Percentiles rank a stretch among this genome's conserved stretches.
Evolutionary conservation across 2,797 vertebrate species (phyloP).

Genomic region (Macroramphosus scolopax): DNA sequence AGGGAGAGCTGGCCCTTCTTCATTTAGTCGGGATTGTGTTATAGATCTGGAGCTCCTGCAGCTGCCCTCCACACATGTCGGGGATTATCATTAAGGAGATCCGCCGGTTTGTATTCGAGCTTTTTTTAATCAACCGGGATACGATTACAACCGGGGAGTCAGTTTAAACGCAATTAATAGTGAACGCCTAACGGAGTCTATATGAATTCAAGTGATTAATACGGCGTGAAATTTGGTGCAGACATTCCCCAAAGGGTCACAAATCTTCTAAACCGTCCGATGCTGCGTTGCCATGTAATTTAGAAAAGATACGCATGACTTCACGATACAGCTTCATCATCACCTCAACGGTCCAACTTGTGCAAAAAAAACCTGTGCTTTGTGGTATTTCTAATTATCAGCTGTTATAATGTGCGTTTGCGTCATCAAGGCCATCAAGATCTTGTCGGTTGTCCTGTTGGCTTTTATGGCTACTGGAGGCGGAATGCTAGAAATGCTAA

Average conservation of each 20-base stretch:
- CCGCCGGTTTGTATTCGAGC: conserved; percentile 34
- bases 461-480: too few species aligned
- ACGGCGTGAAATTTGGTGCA: background rate
- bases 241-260: background rate
- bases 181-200: conserved; percentile 5
- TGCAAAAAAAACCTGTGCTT: too few species aligned
- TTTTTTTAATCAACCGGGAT: conserved; percentile 34
- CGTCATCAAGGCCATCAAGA: too few species aligned
- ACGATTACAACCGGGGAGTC: conserved; percentile 33
- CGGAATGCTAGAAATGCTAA: too few species aligned
- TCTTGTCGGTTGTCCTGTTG: too few species aligned
- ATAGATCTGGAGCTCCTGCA: conserved; percentile 39
- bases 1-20: conserved; percentile 34
- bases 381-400: too few species aligned
- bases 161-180: conserved; percentile 47
- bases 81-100: background rate
- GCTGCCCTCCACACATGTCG: conserved; percentile 23
- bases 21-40: conserved; percentile 50
- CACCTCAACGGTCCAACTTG: background rate
- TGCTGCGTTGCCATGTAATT: background rate
- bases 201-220: too few species aligned
- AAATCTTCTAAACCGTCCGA: background rate
- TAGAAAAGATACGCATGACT: background rate
- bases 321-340: background rate
- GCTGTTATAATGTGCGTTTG: too few species aligned